Base-by-base conservation (phyloP, 1,140 invertebrate genomes). In the Augochlora pura region DNA sequence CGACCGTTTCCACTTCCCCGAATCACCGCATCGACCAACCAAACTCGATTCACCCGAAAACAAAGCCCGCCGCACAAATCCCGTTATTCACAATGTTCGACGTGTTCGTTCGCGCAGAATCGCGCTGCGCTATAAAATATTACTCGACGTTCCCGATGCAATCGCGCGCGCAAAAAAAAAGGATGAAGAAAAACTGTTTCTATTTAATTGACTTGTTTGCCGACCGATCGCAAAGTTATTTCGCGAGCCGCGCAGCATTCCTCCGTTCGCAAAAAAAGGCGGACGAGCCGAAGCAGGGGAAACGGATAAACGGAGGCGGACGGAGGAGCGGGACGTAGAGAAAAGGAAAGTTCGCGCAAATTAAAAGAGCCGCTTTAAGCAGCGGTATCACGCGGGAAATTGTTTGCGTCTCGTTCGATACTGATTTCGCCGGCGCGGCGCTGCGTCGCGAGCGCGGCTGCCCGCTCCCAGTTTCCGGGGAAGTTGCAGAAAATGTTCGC, bases 321-420 rank as follows among this genome's bases (percentile, higher is more conserved):
- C 39, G 39, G 10, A 18, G 54, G 12, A 32, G 54, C 14, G 32
- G n/a, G n/a, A 21, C 10, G 27, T n/a, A 52, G 0, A 39, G 14
- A 65, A 49, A 49, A 0, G 21, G n/a, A 71, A 42, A 67, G n/a
- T 67, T 67, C 1, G 16, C 1, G 32, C 7, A 27, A 67, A 75
- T 75, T 57, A 75, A 67, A 65, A 59, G 46, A 67, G 18, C 67
- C 23, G 21, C 27, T 75, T 42, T 57, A 66, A 54, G 25, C 39
- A 46, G 32, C 16, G 49, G 16, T 38, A 69, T 69, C 25, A 49
- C 49, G 27, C 32, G 52, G 18, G 52, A 32, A 69, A 77, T 18
- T 67, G 16, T 60, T 77, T 14, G n/a, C 25, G n/a, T 32, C 63
- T 10, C 10, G 9, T 77, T 60, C 39, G 21, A 21, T 32, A 23